Evolutionary conservation across 2,113 vertebrate genomes (phyloP).

Genomic region (Myotis brandtii): DNA sequence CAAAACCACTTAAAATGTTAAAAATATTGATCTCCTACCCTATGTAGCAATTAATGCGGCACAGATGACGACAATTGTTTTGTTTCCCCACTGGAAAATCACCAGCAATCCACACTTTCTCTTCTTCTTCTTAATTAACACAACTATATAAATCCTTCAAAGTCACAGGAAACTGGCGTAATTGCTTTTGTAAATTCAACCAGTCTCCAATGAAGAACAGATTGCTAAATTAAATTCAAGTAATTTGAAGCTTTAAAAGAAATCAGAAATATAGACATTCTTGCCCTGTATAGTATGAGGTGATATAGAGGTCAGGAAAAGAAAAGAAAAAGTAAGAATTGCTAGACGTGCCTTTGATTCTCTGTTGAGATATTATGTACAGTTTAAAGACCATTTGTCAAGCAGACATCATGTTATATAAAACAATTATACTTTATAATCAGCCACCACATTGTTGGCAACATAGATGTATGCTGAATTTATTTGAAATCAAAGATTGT

Average conservation of each 20-base stretch:
- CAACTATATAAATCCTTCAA: conserved; percentile 79
- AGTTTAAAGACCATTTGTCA: conserved; percentile 53
- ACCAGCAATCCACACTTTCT: conserved; percentile 76
- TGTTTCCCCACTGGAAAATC: conserved; percentile 76
- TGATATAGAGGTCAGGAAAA: conserved; percentile 66
- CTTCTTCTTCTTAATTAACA: conserved; percentile 84
- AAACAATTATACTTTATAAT: conserved; percentile 71
- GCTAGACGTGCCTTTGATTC: conserved; percentile 23
- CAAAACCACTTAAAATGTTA: conserved; percentile 83
- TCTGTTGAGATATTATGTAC: conserved; percentile 33
- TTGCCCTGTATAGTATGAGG: conserved; percentile 45
- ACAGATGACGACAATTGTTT: conserved; percentile 73
- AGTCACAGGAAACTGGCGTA: conserved; percentile 79
- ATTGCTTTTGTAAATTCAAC: conserved; percentile 86
- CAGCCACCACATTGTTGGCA: not conserved
- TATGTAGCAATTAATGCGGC: conserved; percentile 81
- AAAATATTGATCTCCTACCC: conserved; percentile 83
- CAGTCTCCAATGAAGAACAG: conserved; percentile 74
- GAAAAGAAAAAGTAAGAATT: conserved; percentile 64
- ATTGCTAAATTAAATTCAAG: conserved; percentile 78
- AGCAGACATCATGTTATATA: conserved; percentile 15
- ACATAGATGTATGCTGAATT: not conserved
- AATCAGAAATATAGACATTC: conserved; percentile 56
- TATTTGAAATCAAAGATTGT: conserved; percentile 1
- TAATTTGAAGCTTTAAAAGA: conserved; percentile 73